Conservation (phyloP, 2,888 invertebrate genomes). For the Hyposoter dolosus region DNA sequence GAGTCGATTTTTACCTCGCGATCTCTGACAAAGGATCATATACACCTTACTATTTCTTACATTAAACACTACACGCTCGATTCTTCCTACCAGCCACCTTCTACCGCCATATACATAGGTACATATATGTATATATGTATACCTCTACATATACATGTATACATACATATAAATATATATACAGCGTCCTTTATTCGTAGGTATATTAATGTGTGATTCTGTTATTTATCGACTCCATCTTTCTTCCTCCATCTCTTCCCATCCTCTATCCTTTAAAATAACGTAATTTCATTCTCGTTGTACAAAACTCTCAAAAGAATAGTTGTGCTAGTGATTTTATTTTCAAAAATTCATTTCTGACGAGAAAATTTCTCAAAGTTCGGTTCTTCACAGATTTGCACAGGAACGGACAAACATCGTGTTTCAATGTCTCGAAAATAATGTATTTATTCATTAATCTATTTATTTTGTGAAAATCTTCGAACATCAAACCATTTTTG, state of each 20-base stretch:
- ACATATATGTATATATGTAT: conserved; percentile 15
- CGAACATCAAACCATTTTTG: neutral
- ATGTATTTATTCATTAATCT: neutral
- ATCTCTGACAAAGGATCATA: conserved; percentile 76
- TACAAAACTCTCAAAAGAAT: conserved; percentile 28
- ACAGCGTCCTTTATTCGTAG: conserved; percentile 71
- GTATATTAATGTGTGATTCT: conserved; percentile 69
- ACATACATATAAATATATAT: conserved; percentile 33
- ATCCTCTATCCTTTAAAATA: neutral
- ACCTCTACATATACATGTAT: neutral
- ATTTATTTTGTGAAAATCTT: neutral
- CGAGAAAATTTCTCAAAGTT: conserved; percentile 44
- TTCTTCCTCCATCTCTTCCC: conserved; percentile 33
- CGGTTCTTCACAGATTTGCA: conserved; percentile 52
- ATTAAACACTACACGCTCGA: conserved; percentile 62
- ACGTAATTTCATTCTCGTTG: conserved; percentile 17
- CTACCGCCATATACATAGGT: conserved; percentile 23
- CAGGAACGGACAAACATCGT: neutral
- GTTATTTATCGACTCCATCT: neutral
- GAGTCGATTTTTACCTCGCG: conserved; percentile 68
- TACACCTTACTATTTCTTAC: conserved; percentile 75
- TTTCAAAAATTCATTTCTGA: conserved; percentile 12
- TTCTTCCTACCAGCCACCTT: conserved; percentile 41
- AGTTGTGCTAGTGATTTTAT: conserved; percentile 24
- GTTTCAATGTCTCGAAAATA: conserved; percentile 1